Evolutionary conservation across 1,140 invertebrate species (phyloP).

Genomic region (Rhagoletis pomonella): DNA sequence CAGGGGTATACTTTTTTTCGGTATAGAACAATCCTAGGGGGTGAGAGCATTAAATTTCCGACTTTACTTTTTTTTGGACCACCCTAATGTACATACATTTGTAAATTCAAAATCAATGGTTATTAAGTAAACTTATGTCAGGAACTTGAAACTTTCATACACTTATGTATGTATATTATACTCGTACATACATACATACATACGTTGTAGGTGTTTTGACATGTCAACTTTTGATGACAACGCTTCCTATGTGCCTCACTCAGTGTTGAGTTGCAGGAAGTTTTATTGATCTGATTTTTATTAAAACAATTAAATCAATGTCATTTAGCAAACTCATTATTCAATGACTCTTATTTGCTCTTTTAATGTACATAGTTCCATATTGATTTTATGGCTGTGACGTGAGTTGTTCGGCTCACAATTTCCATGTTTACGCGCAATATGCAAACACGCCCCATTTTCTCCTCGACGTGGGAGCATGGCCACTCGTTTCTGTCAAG

Average conservation of each 20-base stretch:
- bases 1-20: too few species aligned
- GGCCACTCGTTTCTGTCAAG: slow-evolving; percentile 3
- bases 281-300: not conserved
- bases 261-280: too few species aligned
- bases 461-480: not conserved
- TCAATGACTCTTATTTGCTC: not conserved
- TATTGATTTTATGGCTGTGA: slow-evolving; percentile 32
- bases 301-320: slow-evolving; percentile 17
- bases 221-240: not conserved
- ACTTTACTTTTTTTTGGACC: too few species aligned
- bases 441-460: slow-evolving; percentile 20
- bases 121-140: too few species aligned
- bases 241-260: not conserved
- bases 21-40: too few species aligned
- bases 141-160: too few species aligned
- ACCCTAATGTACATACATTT: too few species aligned
- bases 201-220: not conserved
- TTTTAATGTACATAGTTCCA: not conserved
- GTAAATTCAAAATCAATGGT: too few species aligned
- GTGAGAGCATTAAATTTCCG: too few species aligned
- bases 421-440: not conserved
- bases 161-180: too few species aligned
- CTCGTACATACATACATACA: not conserved
- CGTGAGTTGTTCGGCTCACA: slow-evolving; percentile 2
- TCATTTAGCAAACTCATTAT: not conserved